A percentile compares a stretch with the other conserved stretches of the same genome.
Evolutionary conservation across 2,888 invertebrate genomes (phyloP).

Genomic region (Phorcus lineatus): DNA sequence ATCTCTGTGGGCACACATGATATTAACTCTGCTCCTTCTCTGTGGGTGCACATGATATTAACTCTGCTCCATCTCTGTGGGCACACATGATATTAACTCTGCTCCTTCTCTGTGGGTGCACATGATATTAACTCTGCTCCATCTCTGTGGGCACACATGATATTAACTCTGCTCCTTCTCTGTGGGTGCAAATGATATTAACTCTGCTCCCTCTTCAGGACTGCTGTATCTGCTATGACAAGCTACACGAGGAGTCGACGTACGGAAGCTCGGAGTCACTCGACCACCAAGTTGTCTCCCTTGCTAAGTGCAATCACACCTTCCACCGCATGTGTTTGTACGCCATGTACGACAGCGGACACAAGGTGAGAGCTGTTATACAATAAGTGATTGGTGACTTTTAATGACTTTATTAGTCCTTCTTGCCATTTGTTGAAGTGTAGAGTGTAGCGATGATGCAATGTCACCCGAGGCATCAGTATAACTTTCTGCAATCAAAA

Average conservation of each 20-base stretch:
- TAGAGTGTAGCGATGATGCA: too few relatives aligned
- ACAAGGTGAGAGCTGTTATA: conserved; percentile 55
- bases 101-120: neutral
- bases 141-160: neutral
- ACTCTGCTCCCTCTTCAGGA: conserved; percentile 49
- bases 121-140: neutral
- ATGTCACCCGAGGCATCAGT: too few relatives aligned
- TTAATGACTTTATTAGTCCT: neutral
- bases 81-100: too few relatives aligned
- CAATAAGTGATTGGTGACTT: neutral
- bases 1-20: too few relatives aligned
- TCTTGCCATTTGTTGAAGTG: too few relatives aligned
- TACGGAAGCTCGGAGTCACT: conserved; percentile 68
- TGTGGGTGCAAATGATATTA: too few relatives aligned
- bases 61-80: too few relatives aligned
- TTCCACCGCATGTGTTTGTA: conserved; percentile 88
- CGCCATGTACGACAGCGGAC: conserved; percentile 81
- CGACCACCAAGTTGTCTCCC: conserved; percentile 78
- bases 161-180: too few relatives aligned
- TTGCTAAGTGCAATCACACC: conserved; percentile 86
- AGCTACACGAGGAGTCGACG: conserved; percentile 66
- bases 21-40: too few relatives aligned
- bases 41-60: neutral
- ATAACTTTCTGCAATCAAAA: too few relatives aligned
- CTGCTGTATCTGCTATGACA: conserved; percentile 74